phyloP scores from a whole-genome alignment of 2,888 invertebrate genomes.

The Dynastes maya region DNA sequence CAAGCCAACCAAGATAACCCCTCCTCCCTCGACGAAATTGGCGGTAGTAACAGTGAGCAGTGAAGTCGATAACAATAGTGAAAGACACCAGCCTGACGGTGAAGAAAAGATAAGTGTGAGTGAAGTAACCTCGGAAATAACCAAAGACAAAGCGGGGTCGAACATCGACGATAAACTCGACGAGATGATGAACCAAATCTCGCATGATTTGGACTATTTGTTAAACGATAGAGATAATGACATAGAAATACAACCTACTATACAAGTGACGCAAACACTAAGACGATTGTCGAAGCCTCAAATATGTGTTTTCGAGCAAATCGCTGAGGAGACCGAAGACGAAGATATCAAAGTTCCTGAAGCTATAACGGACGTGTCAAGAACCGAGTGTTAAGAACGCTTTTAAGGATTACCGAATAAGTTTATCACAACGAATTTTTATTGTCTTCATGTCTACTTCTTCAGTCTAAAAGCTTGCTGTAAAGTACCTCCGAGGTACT shows the following conservation, averaged over 20 bases:
- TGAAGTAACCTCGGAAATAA: background rate
- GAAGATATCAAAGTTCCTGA: constrained; percentile 58
- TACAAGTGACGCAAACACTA: constrained; percentile 54
- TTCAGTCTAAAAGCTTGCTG: too few relatives aligned
- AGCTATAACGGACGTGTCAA: constrained; percentile 57
- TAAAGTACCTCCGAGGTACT: too few relatives aligned
- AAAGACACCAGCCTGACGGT: constrained; percentile 67
- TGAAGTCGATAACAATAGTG: constrained; percentile 50
- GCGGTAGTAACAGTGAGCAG: constrained; percentile 51
- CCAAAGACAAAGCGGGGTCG: constrained; percentile 65
- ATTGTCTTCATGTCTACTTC: background rate
- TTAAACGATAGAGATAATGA: constrained; percentile 74
- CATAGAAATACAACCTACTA: constrained; percentile 47
- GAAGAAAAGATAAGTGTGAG: constrained; percentile 56
- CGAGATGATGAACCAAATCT: constrained; percentile 85
- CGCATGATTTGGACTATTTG: constrained; percentile 87
- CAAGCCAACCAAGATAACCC: constrained; percentile 43
- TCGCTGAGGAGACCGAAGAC: constrained; percentile 62
- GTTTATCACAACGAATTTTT: background rate
- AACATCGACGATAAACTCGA: constrained; percentile 70
- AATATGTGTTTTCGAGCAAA: constrained; percentile 63
- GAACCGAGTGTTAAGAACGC: constrained; percentile 54
- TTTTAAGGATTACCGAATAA: background rate
- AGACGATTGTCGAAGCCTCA: constrained; percentile 63
- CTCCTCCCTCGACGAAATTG: constrained; percentile 42